These are phyloP conservation scores for Gouania willdenowi DNA, from an alignment of 2,797 vertebrate species.

Conservation along the genomic window DNA sequence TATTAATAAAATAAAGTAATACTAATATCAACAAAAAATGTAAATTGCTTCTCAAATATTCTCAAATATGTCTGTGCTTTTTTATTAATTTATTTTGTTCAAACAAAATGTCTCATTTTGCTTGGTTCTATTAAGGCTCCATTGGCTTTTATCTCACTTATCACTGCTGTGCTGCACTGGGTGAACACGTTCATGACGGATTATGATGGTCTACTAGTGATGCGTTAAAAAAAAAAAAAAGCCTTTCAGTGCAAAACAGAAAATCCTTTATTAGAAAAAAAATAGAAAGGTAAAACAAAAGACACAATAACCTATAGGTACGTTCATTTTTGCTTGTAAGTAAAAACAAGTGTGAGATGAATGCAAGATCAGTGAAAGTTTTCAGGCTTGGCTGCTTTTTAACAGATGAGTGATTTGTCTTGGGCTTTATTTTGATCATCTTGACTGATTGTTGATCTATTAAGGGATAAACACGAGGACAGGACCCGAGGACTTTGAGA, in stretches of 20 bases:
- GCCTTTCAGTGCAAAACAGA: no score
- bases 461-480: not conserved
- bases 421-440: conserved; percentile 39
- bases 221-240: conserved; percentile 1
- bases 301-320: no score
- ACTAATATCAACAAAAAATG: no score
- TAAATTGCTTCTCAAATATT: no score
- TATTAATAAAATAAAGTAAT: no score
- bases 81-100: no score
- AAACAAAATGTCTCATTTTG: conserved; percentile 10
- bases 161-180: not conserved
- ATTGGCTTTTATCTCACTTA: not conserved
- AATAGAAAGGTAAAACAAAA: not conserved
- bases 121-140: conserved; percentile 3
- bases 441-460: conserved; percentile 15
- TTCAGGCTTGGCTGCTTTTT: not conserved
- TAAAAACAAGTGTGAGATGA: not conserved
- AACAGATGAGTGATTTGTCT: conserved; percentile 38
- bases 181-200: not conserved
- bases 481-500: conserved; percentile 1
- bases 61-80: no score
- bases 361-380: not conserved
- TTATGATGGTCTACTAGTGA: conserved; percentile 3
- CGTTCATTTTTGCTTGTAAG: not conserved
- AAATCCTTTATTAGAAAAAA: conserved; percentile 2